Evolutionary conservation across 2,888 invertebrate species (phyloP).

Genomic region (Entomobrya multifasciata): DNA sequence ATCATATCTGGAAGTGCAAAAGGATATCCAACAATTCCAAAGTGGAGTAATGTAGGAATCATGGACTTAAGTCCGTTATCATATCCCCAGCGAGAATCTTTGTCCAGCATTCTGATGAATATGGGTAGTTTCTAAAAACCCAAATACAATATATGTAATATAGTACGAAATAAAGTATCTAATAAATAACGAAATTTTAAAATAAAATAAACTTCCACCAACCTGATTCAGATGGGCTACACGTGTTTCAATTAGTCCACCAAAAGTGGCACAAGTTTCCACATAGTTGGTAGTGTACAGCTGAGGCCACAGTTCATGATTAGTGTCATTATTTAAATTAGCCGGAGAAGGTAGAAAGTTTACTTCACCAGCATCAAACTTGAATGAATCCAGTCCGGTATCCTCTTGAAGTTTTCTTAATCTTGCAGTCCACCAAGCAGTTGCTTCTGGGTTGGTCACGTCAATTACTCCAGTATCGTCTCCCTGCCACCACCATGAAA

Average conservation of each 20-base stretch:
- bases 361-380: slow-evolving; percentile 91
- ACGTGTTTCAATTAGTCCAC: slow-evolving; percentile 87
- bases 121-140: slow-evolving; percentile 82
- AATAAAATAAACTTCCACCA: not conserved
- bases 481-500: slow-evolving; percentile 83
- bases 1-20: no score
- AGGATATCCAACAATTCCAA: no score
- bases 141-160: slow-evolving; percentile 8
- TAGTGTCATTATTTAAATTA: not conserved
- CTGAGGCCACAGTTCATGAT: slow-evolving; percentile 55
- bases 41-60: no score
- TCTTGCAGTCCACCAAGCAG: slow-evolving; percentile 81
- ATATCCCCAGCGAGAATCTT: slow-evolving; percentile 82
- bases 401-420: slow-evolving; percentile 83
- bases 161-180: no score
- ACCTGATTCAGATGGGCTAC: slow-evolving; percentile 87
- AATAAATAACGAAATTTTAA: not conserved
- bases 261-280: slow-evolving; percentile 80
- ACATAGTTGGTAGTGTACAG: slow-evolving; percentile 70
- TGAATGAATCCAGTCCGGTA: slow-evolving; percentile 88
- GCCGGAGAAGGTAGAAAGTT: slow-evolving; percentile 84
- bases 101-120: slow-evolving; percentile 90
- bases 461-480: slow-evolving; percentile 84
- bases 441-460: slow-evolving; percentile 87
- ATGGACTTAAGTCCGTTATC: slow-evolving; percentile 82